These are phyloP conservation scores for Dicentrarchus labrax DNA, from an alignment of 2,113 vertebrate genomes.

Conservation along the genomic window DNA sequence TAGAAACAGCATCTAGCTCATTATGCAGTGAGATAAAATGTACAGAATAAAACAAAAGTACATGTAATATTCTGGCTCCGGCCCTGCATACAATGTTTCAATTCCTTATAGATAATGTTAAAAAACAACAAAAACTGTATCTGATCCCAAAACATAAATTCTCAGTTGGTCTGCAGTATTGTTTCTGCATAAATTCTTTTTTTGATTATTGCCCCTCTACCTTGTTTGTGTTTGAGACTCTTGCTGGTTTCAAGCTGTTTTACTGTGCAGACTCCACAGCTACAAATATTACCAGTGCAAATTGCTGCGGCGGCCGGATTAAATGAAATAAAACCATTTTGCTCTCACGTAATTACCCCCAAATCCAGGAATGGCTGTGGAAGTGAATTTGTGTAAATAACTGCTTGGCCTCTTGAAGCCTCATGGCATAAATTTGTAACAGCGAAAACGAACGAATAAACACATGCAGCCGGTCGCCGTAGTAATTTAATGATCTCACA, in stretches of 20 bases:
- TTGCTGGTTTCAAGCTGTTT: slow-evolving; percentile 78
- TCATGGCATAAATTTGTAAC: slow-evolving; percentile 81
- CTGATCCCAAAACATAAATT: slow-evolving; percentile 16
- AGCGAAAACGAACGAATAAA: slow-evolving; percentile 73
- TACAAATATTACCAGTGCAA: slow-evolving; percentile 83
- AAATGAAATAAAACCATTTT: slow-evolving; percentile 86
- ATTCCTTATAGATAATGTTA: neutral
- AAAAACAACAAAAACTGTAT: neutral
- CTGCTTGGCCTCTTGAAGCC: slow-evolving; percentile 80
- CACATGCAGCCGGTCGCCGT: slow-evolving; percentile 73
- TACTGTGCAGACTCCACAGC: slow-evolving; percentile 68
- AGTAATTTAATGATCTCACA: slow-evolving; percentile 86
- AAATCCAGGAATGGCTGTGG: slow-evolving; percentile 83
- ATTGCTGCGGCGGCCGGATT: slow-evolving; percentile 82
- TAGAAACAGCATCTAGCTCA: no score
- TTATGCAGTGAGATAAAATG: no score
- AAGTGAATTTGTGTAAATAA: slow-evolving; percentile 86
- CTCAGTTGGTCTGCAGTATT: slow-evolving; percentile 14
- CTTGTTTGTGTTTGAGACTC: slow-evolving; percentile 59
- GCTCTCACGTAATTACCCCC: slow-evolving; percentile 81
- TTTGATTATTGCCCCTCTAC: slow-evolving; percentile 48
- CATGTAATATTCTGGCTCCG: neutral
- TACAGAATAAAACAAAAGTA: neutral
- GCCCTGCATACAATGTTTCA: neutral
- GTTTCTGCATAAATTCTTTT: slow-evolving; percentile 24